Base-by-base conservation (phyloP, 2,113 vertebrate genomes). In the Strix aluco region DNA sequence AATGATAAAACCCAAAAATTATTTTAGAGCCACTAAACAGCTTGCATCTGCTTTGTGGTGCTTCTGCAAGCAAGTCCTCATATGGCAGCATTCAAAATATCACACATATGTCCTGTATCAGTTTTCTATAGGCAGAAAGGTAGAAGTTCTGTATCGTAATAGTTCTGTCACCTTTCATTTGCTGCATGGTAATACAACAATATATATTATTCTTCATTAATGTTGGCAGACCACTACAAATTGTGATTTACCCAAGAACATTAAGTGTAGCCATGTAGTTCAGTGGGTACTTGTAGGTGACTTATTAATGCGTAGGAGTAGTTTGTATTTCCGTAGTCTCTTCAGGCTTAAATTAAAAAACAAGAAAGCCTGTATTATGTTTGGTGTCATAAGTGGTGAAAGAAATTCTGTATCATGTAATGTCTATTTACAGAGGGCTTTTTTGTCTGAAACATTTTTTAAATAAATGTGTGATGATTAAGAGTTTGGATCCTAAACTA, bases 141-240 rank as follows among this genome's bases (percentile, higher is more conserved):
- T 59, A 91, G 54, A 93, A 69, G 11, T 75, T 88, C 9, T 90
- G 57, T 88, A 46, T 58, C 15, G 34, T 94, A 92, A 92, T 91
- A 97, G 92, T 97, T 97, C 94, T 97, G 93, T 97, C 86, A 91
- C 95, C 96, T 94, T 96, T n/a, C 21, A 92, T 97, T 97, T 98
- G 97, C 93, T 94, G 58, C 81, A 42, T 89, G 88, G 90, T 95
- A 97, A 98, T 94, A 93, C 49, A 97, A 95, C 95, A 96, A 77
- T 88, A 94, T 96, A 93, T 97, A 92, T 92, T 77, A 34, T 90
- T 95, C 91, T 94, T 87, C 95, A 95, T 97, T 98, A 90, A 96
- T 74, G 95, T 95, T 97, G 96, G 97, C 92, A 96, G 88, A 79
- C 89, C 66, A 38, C 87, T 98, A 95, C 95, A 97, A 97, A 77